These are phyloP conservation scores for Pongo pygmaeus DNA, from an alignment of 2,113 vertebrate species.

Conservation along the genomic window DNA sequence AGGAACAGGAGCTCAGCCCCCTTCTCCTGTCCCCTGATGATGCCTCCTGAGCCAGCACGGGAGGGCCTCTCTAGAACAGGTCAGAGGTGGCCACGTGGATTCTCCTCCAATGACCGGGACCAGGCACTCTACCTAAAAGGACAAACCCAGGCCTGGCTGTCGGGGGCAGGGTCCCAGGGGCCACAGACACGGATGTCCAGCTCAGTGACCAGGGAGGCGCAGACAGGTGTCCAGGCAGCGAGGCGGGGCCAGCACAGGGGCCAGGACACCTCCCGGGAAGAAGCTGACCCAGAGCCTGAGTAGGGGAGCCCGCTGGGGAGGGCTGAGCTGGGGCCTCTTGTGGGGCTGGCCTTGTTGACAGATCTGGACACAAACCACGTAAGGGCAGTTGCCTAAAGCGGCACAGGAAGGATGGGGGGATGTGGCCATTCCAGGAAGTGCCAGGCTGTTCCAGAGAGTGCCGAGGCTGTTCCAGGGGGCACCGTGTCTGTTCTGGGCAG, in stretches of 20 bases:
- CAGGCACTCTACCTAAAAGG: not conserved
- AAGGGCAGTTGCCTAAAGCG: not conserved
- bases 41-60: not conserved
- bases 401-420: not conserved
- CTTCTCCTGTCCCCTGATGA: not conserved
- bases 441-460: too few relatives aligned
- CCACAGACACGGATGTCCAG: not conserved
- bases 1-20: not conserved
- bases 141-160: not conserved
- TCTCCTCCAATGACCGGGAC: not conserved
- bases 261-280: not conserved
- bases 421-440: not conserved
- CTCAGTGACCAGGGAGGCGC: not conserved
- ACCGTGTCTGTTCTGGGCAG: too few relatives aligned
- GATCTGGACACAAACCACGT: not conserved
- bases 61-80: not conserved
- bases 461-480: fast-evolving
- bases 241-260: not conserved
- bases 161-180: not conserved
- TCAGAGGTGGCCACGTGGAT: not conserved
- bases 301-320: too few relatives aligned
- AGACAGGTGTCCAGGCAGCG: too few relatives aligned
- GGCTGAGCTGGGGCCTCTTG: not conserved
- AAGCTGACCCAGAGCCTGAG: not conserved
- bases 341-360: not conserved